Evolutionary conservation across 2,888 invertebrate species (phyloP).

Genomic region (Amphipyra tragopoginis): DNA sequence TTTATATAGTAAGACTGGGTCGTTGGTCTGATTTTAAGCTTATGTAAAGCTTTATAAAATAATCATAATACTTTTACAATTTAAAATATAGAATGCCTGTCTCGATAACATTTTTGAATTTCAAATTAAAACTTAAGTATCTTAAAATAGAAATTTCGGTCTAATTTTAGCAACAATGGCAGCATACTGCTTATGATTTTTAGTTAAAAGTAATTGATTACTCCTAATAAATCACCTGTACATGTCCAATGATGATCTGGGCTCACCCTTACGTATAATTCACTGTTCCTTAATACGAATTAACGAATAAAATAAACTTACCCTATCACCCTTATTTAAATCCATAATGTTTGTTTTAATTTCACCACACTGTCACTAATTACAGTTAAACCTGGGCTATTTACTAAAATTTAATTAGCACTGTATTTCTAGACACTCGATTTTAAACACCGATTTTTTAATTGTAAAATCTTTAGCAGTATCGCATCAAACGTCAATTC

Average conservation of each 20-base stretch:
- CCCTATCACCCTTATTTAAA: not conserved
- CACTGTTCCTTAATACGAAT: not conserved
- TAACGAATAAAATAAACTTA: not conserved
- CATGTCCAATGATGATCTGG: too few relatives aligned
- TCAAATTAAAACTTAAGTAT: too few relatives aligned
- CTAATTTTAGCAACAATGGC: too few relatives aligned
- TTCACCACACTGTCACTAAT: not conserved
- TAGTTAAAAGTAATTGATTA: too few relatives aligned
- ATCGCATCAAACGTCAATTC: constrained; percentile 28
- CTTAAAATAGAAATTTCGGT: too few relatives aligned
- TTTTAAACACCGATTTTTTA: not conserved
- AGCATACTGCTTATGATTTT: too few relatives aligned
- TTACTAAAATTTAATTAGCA: not conserved
- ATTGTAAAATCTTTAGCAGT: not conserved
- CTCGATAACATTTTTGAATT: not conserved
- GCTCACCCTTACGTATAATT: too few relatives aligned
- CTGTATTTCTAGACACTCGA: not conserved
- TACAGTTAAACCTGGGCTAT: too few relatives aligned
- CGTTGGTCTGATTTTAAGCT: constrained; percentile 21
- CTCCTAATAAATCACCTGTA: too few relatives aligned
- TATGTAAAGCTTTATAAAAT: too few relatives aligned
- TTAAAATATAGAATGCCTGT: too few relatives aligned
- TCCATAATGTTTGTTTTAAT: not conserved
- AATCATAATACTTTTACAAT: too few relatives aligned
- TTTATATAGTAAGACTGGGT: constrained; percentile 10